Evolutionary conservation across 2,113 vertebrate species (phyloP).

Genomic region (Corvus moneduloides): DNA sequence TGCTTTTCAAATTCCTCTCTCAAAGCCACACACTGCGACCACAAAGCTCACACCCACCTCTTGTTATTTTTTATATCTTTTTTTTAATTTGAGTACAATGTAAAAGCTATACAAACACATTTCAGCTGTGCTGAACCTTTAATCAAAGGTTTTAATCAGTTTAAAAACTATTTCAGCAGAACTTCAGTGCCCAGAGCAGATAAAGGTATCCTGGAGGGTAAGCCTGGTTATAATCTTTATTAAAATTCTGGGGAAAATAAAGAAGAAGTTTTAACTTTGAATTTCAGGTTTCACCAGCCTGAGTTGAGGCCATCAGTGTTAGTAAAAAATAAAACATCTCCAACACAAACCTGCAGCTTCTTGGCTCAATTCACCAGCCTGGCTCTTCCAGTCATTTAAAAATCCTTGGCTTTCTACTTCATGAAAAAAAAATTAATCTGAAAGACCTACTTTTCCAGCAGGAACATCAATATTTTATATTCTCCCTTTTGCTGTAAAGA

Average conservation of each 20-base stretch:
- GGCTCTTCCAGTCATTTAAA: not conserved
- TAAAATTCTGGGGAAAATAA: not conserved
- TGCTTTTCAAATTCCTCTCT: not conserved
- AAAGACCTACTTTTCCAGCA: conserved; percentile 19
- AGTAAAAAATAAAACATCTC: not conserved
- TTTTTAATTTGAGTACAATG: not conserved
- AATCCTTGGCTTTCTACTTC: not conserved
- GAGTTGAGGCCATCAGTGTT: accelerated
- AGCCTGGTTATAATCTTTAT: not conserved
- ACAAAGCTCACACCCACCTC: not conserved
- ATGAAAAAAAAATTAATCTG: conserved; percentile 6
- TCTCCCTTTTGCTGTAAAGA: not conserved
- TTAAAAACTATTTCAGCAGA: not conserved
- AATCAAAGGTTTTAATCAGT: not conserved
- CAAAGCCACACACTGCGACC: not conserved
- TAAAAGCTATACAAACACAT: not conserved
- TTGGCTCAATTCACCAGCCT: not conserved
- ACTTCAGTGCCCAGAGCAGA: not conserved
- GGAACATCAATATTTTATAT: conserved; percentile 24
- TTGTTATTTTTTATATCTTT: not conserved
- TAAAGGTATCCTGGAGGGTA: not conserved
- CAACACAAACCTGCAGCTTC: not conserved
- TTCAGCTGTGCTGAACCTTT: not conserved
- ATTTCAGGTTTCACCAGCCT: not conserved
- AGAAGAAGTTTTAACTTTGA: not conserved